phyloP scores from a whole-genome alignment of 2,113 vertebrate genomes.

The Acrocephalus kingi region DNA sequence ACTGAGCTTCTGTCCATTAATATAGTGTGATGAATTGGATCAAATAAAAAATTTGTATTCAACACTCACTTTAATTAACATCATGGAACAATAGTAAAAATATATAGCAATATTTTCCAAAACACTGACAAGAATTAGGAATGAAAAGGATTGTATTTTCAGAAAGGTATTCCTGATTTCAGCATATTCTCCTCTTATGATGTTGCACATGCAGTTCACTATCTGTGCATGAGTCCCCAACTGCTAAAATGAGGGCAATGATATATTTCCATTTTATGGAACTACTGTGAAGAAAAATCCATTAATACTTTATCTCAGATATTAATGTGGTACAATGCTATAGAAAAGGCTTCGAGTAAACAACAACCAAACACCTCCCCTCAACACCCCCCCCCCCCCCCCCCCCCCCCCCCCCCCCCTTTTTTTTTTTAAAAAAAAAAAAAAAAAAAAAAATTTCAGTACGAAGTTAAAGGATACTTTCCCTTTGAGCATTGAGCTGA shows the following conservation, averaged over 20 bases:
- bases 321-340: background rate
- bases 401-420: no score
- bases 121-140: background rate
- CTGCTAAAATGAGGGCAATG: background rate
- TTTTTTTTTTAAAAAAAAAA: no score
- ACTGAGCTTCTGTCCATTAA: background rate
- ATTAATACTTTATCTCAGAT: background rate
- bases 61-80: background rate
- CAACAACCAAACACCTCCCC: background rate
- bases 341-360: background rate
- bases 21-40: background rate
- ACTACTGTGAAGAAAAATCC: background rate
- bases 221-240: background rate
- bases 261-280: background rate
- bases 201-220: background rate
- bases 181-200: background rate
- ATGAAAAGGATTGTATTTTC: background rate
- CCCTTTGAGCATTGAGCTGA: background rate
- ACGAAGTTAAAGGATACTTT: slow-evolving; percentile 19
- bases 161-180: background rate
- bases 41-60: background rate
- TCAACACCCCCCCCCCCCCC: rapidly evolving
- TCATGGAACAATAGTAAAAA: background rate
- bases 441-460: background rate
- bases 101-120: background rate